Evolutionary conservation across 2,797 vertebrate species (phyloP).

Genomic region (Anabas testudineus): DNA sequence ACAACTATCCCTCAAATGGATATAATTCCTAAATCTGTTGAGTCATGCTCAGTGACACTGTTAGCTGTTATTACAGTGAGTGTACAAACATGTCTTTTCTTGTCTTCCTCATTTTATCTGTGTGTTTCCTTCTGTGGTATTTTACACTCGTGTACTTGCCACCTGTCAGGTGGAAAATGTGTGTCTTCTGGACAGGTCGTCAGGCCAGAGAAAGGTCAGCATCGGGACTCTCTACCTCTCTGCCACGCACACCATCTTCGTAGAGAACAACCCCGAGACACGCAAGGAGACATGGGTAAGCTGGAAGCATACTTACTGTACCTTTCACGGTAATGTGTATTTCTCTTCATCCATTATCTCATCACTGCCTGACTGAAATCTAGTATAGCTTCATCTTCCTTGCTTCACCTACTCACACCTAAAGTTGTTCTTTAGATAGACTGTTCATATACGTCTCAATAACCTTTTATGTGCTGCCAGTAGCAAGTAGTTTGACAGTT

Average conservation of each 20-base stretch:
- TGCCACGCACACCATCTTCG: conserved; percentile 95
- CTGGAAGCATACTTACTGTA: not conserved
- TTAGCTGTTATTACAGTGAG: not conserved
- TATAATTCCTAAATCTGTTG: not conserved
- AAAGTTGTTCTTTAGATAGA: not conserved
- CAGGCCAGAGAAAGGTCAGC: conserved; percentile 86
- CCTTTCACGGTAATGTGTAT: not conserved
- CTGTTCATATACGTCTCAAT: not conserved
- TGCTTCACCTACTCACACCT: not conserved
- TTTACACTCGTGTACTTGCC: not conserved
- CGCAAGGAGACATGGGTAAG: conserved; percentile 97
- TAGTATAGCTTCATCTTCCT: not conserved
- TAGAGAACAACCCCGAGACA: conserved; percentile 90
- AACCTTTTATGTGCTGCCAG: too few species aligned
- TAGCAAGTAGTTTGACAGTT: too few species aligned
- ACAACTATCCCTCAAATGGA: not conserved
- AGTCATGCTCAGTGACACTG: not conserved
- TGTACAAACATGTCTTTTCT: not conserved
- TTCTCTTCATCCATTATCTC: not conserved
- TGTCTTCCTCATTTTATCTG: too few species aligned
- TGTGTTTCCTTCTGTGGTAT: not conserved
- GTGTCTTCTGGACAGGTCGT: conserved; percentile 86
- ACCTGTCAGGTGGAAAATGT: conserved; percentile 92
- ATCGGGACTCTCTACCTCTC: conserved; percentile 94
- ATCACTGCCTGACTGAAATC: not conserved